A percentile compares a stretch with the other conserved stretches of the same genome.
These are phyloP conservation scores for Burhinus oedicnemus DNA, from an alignment of 2,113 vertebrate species.

Conservation along the genomic window DNA sequence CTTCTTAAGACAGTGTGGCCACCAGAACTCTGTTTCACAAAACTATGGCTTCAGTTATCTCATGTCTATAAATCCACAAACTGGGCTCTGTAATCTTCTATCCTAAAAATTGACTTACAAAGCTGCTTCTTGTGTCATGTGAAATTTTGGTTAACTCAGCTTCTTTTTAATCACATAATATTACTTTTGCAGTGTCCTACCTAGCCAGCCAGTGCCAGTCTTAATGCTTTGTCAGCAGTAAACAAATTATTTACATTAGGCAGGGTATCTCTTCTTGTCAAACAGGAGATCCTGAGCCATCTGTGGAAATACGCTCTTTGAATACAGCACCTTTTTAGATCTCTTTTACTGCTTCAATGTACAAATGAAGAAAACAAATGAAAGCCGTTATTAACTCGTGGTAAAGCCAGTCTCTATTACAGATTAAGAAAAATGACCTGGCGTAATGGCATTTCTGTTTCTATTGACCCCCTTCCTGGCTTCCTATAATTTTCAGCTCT, in stretches of 20 bases:
- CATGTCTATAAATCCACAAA: not conserved
- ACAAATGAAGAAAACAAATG: not conserved
- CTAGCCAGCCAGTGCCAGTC: not conserved
- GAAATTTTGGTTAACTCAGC: not conserved
- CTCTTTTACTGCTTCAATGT: not conserved
- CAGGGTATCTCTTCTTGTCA: not conserved
- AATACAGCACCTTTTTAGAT: not conserved
- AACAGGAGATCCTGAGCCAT: not conserved
- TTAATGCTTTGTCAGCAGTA: not conserved
- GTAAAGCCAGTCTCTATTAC: not conserved
- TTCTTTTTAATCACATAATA: not conserved
- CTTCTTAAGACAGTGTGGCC: not conserved
- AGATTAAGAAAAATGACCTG: not conserved
- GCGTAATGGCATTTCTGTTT: fast-evolving
- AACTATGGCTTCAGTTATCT: fast-evolving
- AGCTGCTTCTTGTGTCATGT: not conserved
- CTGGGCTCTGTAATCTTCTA: not conserved
- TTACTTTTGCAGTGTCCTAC: not conserved
- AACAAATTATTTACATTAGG: not conserved
- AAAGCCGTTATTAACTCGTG: not conserved
- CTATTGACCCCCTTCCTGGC: not conserved
- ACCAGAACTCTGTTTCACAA: not conserved
- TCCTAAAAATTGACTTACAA: not conserved
- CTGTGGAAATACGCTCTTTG: not conserved
- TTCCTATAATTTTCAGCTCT: not conserved